Evolutionary conservation across 2,888 invertebrate species (phyloP), one percentile per base, ranked within the genome.

Genomic region (Pristionchus maxplancki): DNA sequence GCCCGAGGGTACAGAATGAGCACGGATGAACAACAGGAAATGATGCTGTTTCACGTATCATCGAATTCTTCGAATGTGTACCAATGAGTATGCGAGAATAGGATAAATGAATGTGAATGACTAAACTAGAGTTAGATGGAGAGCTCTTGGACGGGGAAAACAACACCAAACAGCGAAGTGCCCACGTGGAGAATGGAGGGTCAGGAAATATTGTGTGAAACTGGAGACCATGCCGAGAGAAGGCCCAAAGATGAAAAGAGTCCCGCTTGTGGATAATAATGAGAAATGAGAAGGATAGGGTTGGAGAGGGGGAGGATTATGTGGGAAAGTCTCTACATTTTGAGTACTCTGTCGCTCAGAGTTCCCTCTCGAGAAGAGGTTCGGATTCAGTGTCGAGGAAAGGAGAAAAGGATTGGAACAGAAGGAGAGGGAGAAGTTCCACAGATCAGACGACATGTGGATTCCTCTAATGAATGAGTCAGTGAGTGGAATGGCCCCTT

Each of bases 201-300:
- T 31, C 71, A 71, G 71, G 71, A 71, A 71, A 71, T 64, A 71
- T n/a, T 44, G 31, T 11, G n/a, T 78, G 78, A 78, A 78, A 78
- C 44, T 78, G 44, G 78, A 78, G 78, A 44, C n/a, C 78, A 48
- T 48, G 28, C 28, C 13, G 44, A 40, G 78, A 44, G 78, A 24
- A 78, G 48, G 28, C 44, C 37, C 78, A 40, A 48, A 78, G 78
- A 78, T 78, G 78, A 78, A 78, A 78, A 48, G n/a, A 48, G 44
- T 31, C 67, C 44, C 44, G 78, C 24, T 40, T 34, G 28, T 28
- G 74, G 74, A 34, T 78, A 78, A 78, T 78, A 78, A 78, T 48
- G 78, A 78, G 78, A 44, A 78, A 78, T 78, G 78, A 44, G 44
- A 78, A 40, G 44, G 44, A 40, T 13, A 4, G 24, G 13, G 34